Conservation (phyloP, 2,888 invertebrate species). For the Trichopria drosophilae region DNA sequence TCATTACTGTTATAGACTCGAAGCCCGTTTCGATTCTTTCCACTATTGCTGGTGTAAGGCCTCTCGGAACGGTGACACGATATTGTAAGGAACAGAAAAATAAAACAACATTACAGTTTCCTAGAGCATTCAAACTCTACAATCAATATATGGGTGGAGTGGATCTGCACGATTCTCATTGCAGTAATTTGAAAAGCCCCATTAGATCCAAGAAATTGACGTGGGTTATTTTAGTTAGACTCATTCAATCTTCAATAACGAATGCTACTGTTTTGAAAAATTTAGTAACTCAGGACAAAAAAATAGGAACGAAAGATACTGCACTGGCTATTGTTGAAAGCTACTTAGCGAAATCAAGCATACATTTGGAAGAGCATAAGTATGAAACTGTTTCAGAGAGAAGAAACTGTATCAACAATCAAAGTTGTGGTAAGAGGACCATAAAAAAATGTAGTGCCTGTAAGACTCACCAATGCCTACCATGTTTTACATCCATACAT, state of each 20-base stretch:
- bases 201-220: slow-evolving; percentile 27
- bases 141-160: slow-evolving; percentile 26
- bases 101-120: slow-evolving; percentile 13
- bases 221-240: slow-evolving; percentile 17
- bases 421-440: slow-evolving; percentile 6
- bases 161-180: slow-evolving; percentile 21
- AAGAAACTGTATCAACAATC: slow-evolving; percentile 4
- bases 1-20: slow-evolving; percentile 1
- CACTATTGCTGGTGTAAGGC: slow-evolving; percentile 7
- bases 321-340: slow-evolving; percentile 4
- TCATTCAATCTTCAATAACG: slow-evolving; percentile 25
- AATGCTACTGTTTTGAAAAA: slow-evolving; percentile 23
- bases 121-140: slow-evolving; percentile 12
- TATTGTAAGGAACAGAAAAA: slow-evolving; percentile 6
- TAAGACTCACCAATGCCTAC: slow-evolving; percentile 5
- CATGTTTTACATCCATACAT: no score
- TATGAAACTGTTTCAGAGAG: slow-evolving; percentile 1
- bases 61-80: slow-evolving; percentile 5
- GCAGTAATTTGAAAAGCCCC: slow-evolving; percentile 14
- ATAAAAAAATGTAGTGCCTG: slow-evolving; percentile 2
- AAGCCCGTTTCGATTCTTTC: slow-evolving; percentile 18
- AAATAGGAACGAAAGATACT: slow-evolving; percentile 9
- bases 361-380: slow-evolving; percentile 3
- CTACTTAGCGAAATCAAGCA: slow-evolving; percentile 7
- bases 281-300: slow-evolving; percentile 3